These are phyloP conservation scores for Habropoda laboriosa DNA, from an alignment of 1,140 invertebrate genomes.

Conservation along the genomic window DNA sequence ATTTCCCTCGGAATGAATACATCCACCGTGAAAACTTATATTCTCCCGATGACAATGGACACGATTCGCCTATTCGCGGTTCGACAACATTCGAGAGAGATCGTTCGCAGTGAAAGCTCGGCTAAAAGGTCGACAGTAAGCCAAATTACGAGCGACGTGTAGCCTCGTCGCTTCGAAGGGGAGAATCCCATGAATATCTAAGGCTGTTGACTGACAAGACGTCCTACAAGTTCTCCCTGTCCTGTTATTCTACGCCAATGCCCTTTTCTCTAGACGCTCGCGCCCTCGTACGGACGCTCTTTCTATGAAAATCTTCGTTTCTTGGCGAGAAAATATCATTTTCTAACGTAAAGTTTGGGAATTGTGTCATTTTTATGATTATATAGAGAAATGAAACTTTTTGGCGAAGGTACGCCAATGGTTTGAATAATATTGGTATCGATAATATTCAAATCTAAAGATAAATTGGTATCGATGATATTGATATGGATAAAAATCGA, in stretches of 20 bases:
- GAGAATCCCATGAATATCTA: slow-evolving; percentile 46
- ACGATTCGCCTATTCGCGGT: not conserved
- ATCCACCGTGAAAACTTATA: not conserved
- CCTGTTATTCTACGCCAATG: not conserved
- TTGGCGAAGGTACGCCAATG: no score
- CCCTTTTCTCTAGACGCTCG: not conserved
- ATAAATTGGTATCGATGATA: no score
- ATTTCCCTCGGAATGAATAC: no score
- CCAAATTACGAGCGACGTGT: slow-evolving; percentile 23
- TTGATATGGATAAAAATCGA: no score
- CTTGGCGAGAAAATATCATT: no score
- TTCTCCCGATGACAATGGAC: not conserved
- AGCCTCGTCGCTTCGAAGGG: slow-evolving; percentile 11
- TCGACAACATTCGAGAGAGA: not conserved
- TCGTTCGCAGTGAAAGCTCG: not conserved
- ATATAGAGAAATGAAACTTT: no score
- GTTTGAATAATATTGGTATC: no score
- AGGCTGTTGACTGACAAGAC: slow-evolving; percentile 44
- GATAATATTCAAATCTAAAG: no score
- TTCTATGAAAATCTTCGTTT: no score
- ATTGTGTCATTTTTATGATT: no score
- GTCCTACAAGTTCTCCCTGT: slow-evolving; percentile 39
- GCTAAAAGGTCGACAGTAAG: slow-evolving; percentile 18
- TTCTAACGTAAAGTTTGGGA: no score
- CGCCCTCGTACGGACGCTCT: no score